A percentile compares a stretch with the other conserved stretches of the same genome.
phyloP scores from a whole-genome alignment of 2,113 vertebrate genomes.

The Phoxinus phoxinus region DNA sequence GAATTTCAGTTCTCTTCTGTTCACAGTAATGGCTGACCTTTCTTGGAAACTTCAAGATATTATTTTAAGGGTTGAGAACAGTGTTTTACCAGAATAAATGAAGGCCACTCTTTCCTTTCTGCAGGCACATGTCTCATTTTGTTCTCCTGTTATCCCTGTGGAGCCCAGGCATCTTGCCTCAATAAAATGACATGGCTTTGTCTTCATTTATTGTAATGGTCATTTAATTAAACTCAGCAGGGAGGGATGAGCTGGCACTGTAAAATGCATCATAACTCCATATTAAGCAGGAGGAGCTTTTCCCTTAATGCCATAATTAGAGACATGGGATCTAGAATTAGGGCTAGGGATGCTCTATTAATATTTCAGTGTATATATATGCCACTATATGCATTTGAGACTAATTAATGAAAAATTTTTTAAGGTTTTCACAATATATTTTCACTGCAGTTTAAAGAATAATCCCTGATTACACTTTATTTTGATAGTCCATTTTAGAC shows the following conservation, averaged over 20 bases:
- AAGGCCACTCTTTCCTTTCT: conserved; percentile 33
- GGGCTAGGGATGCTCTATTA: background rate
- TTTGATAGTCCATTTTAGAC: too few species aligned
- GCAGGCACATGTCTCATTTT: conserved; percentile 29
- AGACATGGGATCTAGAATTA: background rate
- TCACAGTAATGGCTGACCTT: background rate
- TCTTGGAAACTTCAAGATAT: background rate
- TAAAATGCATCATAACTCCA: conserved; percentile 68
- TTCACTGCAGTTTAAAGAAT: background rate
- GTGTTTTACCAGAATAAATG: conserved; percentile 50
- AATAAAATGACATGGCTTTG: conserved; percentile 38
- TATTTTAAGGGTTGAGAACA: conserved; percentile 39
- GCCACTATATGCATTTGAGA: background rate
- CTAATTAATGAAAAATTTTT: background rate
- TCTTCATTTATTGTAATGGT: conserved; percentile 68
- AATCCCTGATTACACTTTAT: too few species aligned
- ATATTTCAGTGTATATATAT: conserved; percentile 23
- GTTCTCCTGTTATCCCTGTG: conserved; percentile 7
- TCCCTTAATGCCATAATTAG: conserved; percentile 16
- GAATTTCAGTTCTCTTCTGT: background rate
- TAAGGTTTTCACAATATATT: background rate
- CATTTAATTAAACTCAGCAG: conserved; percentile 72
- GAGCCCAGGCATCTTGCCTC: conserved; percentile 20
- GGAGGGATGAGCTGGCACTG: conserved; percentile 58
- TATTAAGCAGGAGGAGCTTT: conserved; percentile 64